These are phyloP conservation scores for Pseudois nayaur DNA, from an alignment of 2,113 vertebrate genomes.

Conservation along the genomic window DNA sequence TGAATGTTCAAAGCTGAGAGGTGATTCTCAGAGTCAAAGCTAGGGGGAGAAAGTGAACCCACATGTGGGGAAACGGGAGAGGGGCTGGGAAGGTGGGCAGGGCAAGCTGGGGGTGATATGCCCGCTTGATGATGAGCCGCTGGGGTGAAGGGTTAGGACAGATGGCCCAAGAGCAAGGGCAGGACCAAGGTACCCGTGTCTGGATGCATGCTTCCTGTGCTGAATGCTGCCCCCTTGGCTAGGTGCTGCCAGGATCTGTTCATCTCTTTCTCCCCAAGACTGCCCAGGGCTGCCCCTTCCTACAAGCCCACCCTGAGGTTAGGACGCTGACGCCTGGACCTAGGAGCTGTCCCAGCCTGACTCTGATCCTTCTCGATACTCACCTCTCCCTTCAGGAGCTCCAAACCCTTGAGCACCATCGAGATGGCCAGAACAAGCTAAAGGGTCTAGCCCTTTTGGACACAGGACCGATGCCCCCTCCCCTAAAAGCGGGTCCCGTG, in stretches of 20 bases:
- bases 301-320: neutral
- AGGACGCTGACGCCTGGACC: neutral
- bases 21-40: neutral
- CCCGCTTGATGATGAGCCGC: too few relatives aligned
- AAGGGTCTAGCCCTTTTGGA: neutral
- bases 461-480: neutral
- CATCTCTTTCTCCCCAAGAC: neutral
- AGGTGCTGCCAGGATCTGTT: neutral
- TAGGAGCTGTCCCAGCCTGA: neutral
- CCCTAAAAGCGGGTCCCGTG: neutral
- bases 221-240: neutral
- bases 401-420: neutral
- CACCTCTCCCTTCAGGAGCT: accelerated
- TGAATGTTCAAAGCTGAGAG: neutral
- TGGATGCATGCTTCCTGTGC: neutral
- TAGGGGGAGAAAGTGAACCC: neutral
- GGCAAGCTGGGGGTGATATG: too few relatives aligned
- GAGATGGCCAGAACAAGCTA: neutral
- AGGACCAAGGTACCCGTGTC: neutral
- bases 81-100: too few relatives aligned
- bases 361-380: neutral
- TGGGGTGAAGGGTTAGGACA: neutral
- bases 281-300: neutral
- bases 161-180: neutral
- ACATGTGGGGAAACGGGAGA: neutral